Conservation (phyloP, 2,888 invertebrate species). For the Synergus itoensis region DNA sequence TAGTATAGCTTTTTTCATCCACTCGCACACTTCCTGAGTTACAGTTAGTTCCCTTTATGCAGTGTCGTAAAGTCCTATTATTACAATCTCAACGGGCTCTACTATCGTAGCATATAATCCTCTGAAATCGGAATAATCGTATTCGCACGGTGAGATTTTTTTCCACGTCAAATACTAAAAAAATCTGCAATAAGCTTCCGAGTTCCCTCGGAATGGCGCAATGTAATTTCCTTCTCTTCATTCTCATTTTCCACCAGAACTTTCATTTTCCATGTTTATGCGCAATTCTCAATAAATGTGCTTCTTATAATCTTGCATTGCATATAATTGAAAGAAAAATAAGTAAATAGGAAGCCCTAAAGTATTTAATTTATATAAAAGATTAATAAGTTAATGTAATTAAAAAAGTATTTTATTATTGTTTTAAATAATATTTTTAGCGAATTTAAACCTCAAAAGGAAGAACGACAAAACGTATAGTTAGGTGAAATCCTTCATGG, state of each 20-base stretch:
- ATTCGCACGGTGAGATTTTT: conserved; percentile 20
- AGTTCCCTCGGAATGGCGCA: neutral
- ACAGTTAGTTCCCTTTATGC: conserved; percentile 9
- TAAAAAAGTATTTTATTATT: neutral
- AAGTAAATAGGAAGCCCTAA: neutral
- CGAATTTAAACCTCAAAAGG: neutral
- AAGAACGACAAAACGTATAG: neutral
- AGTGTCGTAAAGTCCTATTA: conserved; percentile 48
- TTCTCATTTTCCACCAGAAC: conserved; percentile 47
- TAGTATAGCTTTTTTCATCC: neutral
- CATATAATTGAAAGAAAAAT: neutral
- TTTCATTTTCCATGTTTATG: conserved; percentile 13
- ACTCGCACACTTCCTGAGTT: conserved; percentile 37
- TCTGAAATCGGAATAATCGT: conserved; percentile 50
- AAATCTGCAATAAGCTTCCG: conserved; percentile 9
- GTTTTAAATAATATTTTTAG: no score
- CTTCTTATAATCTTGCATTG: neutral
- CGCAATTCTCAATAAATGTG: conserved; percentile 41
- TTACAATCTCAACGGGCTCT: conserved; percentile 50
- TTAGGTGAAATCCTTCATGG: neutral
- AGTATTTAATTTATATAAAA: neutral
- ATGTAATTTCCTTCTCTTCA: conserved; percentile 23
- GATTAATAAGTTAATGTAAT: neutral
- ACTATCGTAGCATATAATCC: conserved; percentile 53
- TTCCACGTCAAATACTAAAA: conserved; percentile 6